A percentile compares a stretch with the other conserved stretches of the same genome.
Evolutionary conservation across 2,113 vertebrate genomes (phyloP).

Genomic region (Bubo scandiacus): DNA sequence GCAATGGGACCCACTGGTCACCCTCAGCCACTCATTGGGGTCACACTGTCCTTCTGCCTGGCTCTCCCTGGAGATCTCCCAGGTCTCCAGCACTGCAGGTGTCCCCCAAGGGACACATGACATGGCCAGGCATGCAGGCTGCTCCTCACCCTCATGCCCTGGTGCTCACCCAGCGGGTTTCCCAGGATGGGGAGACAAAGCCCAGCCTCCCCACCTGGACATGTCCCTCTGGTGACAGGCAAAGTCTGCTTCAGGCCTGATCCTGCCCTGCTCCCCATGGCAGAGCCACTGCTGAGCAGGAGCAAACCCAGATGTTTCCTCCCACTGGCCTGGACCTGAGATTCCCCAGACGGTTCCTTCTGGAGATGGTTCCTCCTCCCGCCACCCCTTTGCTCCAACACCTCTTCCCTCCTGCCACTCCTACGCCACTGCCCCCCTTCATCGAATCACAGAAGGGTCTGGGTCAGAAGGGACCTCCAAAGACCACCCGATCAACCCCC

Average conservation of each 20-base stretch:
- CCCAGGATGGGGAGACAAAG: not conserved
- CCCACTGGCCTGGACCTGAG: no score
- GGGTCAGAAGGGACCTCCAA: not conserved
- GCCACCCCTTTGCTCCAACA: not conserved
- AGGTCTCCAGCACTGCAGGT: not conserved
- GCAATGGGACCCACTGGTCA: not conserved
- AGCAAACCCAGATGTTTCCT: not conserved
- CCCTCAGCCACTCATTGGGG: not conserved
- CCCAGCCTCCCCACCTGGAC: not conserved
- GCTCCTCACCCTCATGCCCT: not conserved
- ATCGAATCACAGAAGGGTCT: not conserved
- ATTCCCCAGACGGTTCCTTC: not conserved
- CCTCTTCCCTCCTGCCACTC: not conserved
- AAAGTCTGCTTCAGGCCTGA: not conserved
- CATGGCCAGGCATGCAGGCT: not conserved
- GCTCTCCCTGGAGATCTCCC: not conserved
- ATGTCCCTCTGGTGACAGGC: not conserved
- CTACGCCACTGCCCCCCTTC: not conserved
- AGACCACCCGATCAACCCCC: not conserved
- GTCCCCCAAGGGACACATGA: not conserved
- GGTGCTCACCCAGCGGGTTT: fast-evolving
- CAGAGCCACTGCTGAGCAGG: not conserved
- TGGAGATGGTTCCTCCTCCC: not conserved
- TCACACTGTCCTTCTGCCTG: not conserved
- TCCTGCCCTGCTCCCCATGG: fast-evolving